Evolutionary conservation across 1,140 invertebrate species (phyloP), one percentile per base, ranked within the genome.

Genomic region (Leptopilina clavipes): DNA sequence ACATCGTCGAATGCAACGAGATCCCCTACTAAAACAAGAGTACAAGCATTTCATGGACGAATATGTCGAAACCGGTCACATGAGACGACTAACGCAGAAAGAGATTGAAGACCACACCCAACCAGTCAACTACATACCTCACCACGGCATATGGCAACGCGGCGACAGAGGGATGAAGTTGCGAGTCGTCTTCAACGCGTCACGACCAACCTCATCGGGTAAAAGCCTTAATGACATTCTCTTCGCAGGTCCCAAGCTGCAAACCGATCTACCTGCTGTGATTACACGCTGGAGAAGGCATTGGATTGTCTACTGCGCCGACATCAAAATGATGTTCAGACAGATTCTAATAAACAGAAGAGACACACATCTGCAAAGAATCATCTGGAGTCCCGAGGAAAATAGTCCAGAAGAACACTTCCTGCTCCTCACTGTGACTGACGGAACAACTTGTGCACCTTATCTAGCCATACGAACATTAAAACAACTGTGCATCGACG

Each of bases 371-470:
- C 3, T 70, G 56, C 54, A 70, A 12, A 22, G 75, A 12, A 73
- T 76, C 10, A n/a, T 72, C 12, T 76, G 54, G 71, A 76, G 43
- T 52, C n/a, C 52, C 25, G 25, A 31, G 25, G 25, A 31, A 31
- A 31, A 31, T 31, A 31, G 25, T 31, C 25, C 25, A 31, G 25
- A 18, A 25, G 3, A 8, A 22, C 73, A 74, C 43, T 75, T 59
- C 59, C 11, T 17, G 1, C 59, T 75, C 0, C 17, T 48, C 3
- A 82, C 81, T 0, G 77, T 83, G 5, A 81, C 78, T 7, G 79
- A 77, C 52, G 80, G 80, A 6, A 76, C 74, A 0, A 72, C 74
- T 11, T 74, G 43, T 17, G 80, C 80, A 8, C 70, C 80, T 6
- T 82, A 74, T 59, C 40, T 80, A 11, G 74, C 74, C 11, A 70